Conservation (phyloP, 1,140 invertebrate species). For the Gryon sp. region DNA sequence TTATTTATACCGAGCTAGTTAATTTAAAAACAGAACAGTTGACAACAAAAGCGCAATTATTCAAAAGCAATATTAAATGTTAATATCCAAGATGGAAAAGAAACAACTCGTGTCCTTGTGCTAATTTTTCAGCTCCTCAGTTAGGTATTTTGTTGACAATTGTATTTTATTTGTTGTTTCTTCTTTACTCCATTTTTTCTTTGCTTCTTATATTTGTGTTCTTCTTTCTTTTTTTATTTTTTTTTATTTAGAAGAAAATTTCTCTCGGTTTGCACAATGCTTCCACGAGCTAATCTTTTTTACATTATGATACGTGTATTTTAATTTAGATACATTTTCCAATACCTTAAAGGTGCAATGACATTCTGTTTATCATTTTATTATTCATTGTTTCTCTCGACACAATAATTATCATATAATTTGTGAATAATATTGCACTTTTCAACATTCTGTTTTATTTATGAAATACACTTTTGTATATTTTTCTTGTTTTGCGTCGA, state of each 20-base stretch:
- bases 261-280: constrained; percentile 3
- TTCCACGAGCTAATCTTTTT: constrained; percentile 16
- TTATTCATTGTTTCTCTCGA: no score
- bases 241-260: constrained; percentile 4
- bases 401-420: no score
- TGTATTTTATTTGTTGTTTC: constrained; percentile 23
- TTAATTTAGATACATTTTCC: constrained; percentile 49
- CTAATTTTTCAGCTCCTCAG: constrained; percentile 32
- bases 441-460: no score
- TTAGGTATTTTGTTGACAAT: constrained; percentile 26
- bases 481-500: no score
- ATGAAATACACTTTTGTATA: no score
- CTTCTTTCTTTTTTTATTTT: background rate
- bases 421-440: no score
- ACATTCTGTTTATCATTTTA: constrained; percentile 14
- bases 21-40: background rate
- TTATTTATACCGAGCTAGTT: no score
- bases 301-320: constrained; percentile 11
- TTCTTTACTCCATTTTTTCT: no score
- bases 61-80: constrained; percentile 34
- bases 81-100: constrained; percentile 30
- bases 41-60: constrained; percentile 24
- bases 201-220: no score
- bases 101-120: constrained; percentile 29
- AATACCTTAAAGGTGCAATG: constrained; percentile 54